Base-by-base conservation (phyloP, 2,113 vertebrate species). In the Recurvirostra avosetta region DNA sequence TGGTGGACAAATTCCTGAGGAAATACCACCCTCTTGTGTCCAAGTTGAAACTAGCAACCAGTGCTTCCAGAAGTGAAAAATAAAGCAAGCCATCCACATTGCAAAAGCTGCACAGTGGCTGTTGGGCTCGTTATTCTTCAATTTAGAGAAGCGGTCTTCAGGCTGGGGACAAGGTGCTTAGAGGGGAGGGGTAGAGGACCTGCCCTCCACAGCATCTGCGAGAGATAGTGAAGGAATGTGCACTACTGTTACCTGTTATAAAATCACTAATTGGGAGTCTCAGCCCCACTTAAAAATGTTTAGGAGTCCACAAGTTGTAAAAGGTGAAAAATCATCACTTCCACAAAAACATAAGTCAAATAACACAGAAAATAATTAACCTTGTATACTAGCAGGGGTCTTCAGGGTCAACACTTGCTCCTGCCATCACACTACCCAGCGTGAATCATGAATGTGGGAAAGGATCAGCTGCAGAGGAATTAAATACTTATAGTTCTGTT, bases 21-120 rank as follows among this genome's bases (percentile, higher is more conserved):
- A 92, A 95, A 96, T 6, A 92, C 7, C 76, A 70, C 97, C 96
- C 97, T 96, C 97, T 97, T 26, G 95, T 76, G 97, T 88, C 53
- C 59, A 41, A 43, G 9, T 11, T 8, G 75, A 26, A 71, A 27
- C 3, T 4, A 80, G 49, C 93, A 96, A 38, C 50, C 45, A 83
- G 50, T 2, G 16, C 66, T 85, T 34, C 30, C 19, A 13, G 3
- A 53, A 53, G 11, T 0, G 8, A 17, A 6, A 55, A 82, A 78
- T 5, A 12, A 41, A 82, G 43, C 32, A 53, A 76, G 8, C 15
- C 29, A 5, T 11, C 12, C 20, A 11, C n/a, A 29, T 23, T 8
- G 9, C 6, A 59, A 11, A 26, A 22, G 21, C 45, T 13, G 34
- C 61, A 14, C 1, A 0, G 5, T 13, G 17, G 4, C 20, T 12